Evolutionary conservation across 23 tunicate genomes (phyloP).

Genomic region (Trididemnum clinides): DNA sequence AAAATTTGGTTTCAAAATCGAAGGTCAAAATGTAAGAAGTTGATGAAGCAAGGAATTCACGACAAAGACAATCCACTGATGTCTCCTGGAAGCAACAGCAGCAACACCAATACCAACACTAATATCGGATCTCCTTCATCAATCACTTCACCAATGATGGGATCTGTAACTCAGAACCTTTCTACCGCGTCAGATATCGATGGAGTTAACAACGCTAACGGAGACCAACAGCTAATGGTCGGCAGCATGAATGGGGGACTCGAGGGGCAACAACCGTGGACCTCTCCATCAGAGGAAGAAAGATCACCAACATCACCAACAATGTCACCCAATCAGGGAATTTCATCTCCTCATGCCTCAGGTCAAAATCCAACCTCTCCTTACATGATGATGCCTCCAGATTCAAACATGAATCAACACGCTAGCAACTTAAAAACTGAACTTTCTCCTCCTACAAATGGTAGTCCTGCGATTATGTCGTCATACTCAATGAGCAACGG

Average conservation of each 20-base stretch:
- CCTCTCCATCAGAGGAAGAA: conserved; percentile 75
- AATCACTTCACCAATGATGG: conserved; percentile 78
- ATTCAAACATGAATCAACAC: conserved; percentile 59
- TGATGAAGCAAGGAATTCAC: conserved; percentile 92
- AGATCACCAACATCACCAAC: conserved; percentile 61
- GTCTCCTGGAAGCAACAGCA: conserved; percentile 80
- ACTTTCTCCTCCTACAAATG: conserved; percentile 73
- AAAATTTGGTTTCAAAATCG: conserved; percentile 99
- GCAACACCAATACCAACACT: conserved; percentile 63
- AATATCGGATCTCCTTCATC: conserved; percentile 80
- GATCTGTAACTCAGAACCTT: conserved; percentile 36
- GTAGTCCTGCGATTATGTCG: conserved; percentile 47
- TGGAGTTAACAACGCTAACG: conserved; percentile 17
- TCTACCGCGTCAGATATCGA: conserved; percentile 45
- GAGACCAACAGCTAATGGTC: not conserved
- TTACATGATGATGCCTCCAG: conserved; percentile 35
- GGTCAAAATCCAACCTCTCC: conserved; percentile 43
- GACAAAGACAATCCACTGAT: conserved; percentile 92
- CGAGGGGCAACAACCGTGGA: conserved; percentile 8
- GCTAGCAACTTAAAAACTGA: conserved; percentile 64
- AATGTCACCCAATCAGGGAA: conserved; percentile 79
- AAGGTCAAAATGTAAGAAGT: conserved; percentile 96
- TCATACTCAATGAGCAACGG: conserved; percentile 51
- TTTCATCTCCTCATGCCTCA: conserved; percentile 64
- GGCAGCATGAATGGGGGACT: not conserved